These are phyloP conservation scores for Chaetura pelagica DNA, from an alignment of 2,113 vertebrate genomes.

Conservation along the genomic window DNA sequence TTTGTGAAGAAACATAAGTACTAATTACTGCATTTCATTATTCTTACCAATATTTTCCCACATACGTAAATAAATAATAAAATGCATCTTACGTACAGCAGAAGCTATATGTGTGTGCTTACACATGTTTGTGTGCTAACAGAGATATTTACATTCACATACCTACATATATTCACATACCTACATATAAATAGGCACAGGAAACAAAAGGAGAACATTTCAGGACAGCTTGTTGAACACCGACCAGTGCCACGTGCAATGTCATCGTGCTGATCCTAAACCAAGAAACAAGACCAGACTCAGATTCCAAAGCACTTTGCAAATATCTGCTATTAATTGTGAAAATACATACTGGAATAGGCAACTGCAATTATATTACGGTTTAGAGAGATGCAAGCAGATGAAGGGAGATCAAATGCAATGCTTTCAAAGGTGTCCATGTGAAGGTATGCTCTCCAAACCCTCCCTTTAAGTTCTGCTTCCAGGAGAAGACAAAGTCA, in stretches of 20 bases:
- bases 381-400: background rate
- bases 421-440: background rate
- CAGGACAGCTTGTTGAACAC: background rate
- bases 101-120: background rate
- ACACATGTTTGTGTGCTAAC: rapidly evolving
- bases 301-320: background rate
- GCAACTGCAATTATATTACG: background rate
- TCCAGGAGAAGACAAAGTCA: background rate
- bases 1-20: background rate
- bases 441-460: background rate
- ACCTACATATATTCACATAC: background rate
- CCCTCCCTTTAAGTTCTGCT: background rate
- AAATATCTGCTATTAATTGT: background rate
- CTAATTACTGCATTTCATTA: background rate
- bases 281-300: background rate
- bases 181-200: background rate
- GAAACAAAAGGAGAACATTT: background rate
- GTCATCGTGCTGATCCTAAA: background rate
- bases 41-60: background rate
- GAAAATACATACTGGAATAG: background rate
- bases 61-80: background rate
- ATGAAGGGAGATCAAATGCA: background rate
- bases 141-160: background rate
- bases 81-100: background rate
- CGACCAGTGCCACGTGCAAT: rapidly evolving